These are phyloP conservation scores for Solenodon paradoxus DNA, from an alignment of 2,113 vertebrate species.

Conservation along the genomic window DNA sequence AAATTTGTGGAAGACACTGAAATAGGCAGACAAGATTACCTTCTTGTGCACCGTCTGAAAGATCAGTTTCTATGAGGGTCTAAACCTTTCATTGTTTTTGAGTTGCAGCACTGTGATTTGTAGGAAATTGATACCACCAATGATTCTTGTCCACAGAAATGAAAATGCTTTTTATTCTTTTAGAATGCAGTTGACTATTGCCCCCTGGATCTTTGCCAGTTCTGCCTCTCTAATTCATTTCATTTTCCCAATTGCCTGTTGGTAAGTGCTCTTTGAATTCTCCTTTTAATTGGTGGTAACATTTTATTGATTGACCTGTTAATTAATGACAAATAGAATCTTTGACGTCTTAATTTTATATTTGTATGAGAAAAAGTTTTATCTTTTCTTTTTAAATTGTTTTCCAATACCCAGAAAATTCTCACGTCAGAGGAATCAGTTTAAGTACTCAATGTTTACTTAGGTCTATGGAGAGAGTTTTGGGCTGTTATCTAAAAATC, in stretches of 20 bases:
- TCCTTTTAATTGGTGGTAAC: neutral
- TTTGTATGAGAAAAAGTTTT: neutral
- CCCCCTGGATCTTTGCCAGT: neutral
- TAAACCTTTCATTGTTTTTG: neutral
- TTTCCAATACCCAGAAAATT: neutral
- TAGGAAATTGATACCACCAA: neutral
- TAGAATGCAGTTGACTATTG: neutral
- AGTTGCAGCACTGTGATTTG: neutral
- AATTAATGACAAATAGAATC: neutral
- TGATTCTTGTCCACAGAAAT: neutral
- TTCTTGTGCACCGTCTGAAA: neutral
- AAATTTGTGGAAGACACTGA: neutral
- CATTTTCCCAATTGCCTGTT: neutral
- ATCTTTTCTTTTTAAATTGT: neutral
- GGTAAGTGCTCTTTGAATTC: neutral
- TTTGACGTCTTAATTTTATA: slow-evolving; percentile 25
- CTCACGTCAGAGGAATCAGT: neutral
- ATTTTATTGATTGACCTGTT: neutral
- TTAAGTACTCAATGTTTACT: neutral
- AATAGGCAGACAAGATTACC: slow-evolving; percentile 11
- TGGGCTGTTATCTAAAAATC: neutral
- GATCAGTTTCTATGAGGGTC: neutral
- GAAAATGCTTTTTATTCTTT: neutral
- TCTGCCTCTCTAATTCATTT: neutral
- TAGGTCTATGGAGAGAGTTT: neutral